Evolutionary conservation across 2,888 invertebrate species (phyloP), one percentile per base, ranked within the genome.

Genomic region (Drosophila gaucha): DNA sequence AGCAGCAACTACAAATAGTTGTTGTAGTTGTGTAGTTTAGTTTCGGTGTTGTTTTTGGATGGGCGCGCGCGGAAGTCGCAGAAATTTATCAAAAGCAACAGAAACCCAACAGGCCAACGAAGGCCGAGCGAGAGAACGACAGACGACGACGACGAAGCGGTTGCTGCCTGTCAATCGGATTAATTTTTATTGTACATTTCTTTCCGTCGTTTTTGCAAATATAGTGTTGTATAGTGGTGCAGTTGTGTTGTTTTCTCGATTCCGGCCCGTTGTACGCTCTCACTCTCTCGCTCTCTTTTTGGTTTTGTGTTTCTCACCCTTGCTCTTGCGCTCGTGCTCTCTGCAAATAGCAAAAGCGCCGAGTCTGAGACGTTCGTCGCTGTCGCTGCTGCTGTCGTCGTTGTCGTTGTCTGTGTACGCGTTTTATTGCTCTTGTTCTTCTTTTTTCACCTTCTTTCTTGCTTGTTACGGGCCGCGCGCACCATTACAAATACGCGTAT

Each of bases 401-500:
- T 26, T 44, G 62, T 60, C 75, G 71, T 78, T 60, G 75, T 74
- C 68, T 78, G 67, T 56, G 70, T 74, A 74, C 60, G 71, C 67
- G 72, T 76, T 67, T 70, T 76, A 60, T 71, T 64, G 58, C 72
- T 72, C 79, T 69, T 70, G 77, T 78, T 73, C 72, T 80, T 78
- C 74, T 76, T 78, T 85, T 87, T 83, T 82, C 78, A 83, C 88
- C 77, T 80, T 85, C 77, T 80, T 79, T 79, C 78, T 69, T 76
- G 67, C 62, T 76, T 71, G 78, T 82, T 83, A 78, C 70, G 74
- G 74, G 75, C 76, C 68, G 74, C 85, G 82, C 79, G 82, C 71
- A 74, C 74, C 60, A 70, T 80, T 86, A 86, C 82, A 84, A 86
- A 82, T 80, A 84, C 86, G 84, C 82, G 84, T 74, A 84, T 78